A percentile compares a stretch with the other conserved stretches of the same genome.
These are phyloP conservation scores for Drosophila malerkotliana DNA, from an alignment of 1,140 invertebrate species.

Conservation along the genomic window DNA sequence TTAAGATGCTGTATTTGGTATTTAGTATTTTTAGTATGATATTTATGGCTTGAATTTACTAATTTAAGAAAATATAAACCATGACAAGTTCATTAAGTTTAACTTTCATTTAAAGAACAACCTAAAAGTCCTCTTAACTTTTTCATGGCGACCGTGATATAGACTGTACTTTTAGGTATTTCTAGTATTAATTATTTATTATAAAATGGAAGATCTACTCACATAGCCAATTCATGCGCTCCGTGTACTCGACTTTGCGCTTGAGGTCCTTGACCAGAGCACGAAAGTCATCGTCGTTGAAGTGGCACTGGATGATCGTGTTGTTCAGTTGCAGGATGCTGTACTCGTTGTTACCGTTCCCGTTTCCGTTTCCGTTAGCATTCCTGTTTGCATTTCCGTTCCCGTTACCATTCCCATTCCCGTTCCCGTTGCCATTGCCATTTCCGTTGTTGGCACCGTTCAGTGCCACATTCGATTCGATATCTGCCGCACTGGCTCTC, in stretches of 20 bases:
- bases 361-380: conserved; percentile 21
- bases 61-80: too few species aligned
- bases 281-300: conserved; percentile 81
- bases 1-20: too few species aligned
- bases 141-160: too few species aligned
- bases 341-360: conserved; percentile 78
- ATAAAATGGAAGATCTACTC: conserved; percentile 47
- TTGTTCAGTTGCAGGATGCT: conserved; percentile 81
- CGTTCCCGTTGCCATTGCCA: conserved; percentile 9
- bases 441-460: conserved; percentile 46
- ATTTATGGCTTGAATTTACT: too few species aligned
- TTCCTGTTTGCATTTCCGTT: conserved; percentile 12
- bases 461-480: conserved; percentile 59
- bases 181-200: too few species aligned
- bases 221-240: conserved; percentile 84
- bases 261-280: conserved; percentile 82
- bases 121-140: too few species aligned
- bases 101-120: too few species aligned
- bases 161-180: too few species aligned
- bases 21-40: too few species aligned
- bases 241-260: conserved; percentile 83
- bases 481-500: conserved; percentile 68
- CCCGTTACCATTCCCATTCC: conserved; percentile 10
- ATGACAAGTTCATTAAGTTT: too few species aligned
- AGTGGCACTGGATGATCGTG: conserved; percentile 83